Evolutionary conservation across 2,888 invertebrate species (phyloP), one percentile per base, ranked within the genome.

Genomic region (Eilema griseolum): DNA sequence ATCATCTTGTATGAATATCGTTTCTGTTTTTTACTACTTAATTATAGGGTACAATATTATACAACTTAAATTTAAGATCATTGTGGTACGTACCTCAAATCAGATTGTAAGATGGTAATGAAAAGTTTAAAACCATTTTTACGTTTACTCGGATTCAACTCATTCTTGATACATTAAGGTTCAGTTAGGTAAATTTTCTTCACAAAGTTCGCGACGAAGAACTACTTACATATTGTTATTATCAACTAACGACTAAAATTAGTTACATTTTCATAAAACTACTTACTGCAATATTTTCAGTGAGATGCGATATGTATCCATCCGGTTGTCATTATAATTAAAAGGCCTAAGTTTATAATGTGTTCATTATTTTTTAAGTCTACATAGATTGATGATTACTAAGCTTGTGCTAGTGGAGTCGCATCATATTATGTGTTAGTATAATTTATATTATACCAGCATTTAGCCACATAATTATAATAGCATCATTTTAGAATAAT

Each of bases 281-380:
- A 1, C 41, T n/a, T n/a, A 46, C 46, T 46, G 0, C 10, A 52
- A n/a, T 41, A 16, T 52, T 52, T 46, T 46, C 46, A 46, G 5
- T 52, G 26, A 8, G 26, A 28, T 59, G 61, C 41, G 16, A 24
- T 14, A 24, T 10, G 16, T 41, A 20, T 62, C 24, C 62, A 26
- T 62, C 33, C 24, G 10, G 16, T 24, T 41, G 62, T 62, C 37
- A 8, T 62, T 20, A 26, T 26, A 37, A 12, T 62, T 16, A 20
- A 62, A 62, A 24, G 57, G 59, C 59, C 59, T 70, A 70, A 66
- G 61, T 70, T 70, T 66, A 26, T 46, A 37, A 33, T 70, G 70
- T 70, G 70, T 70, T 70, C 70, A 70, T 66, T 70, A 70, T 62
- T 70, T 69, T 52, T 70, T 70, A 70, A 70, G 70, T 52, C 26